These are phyloP conservation scores for Empidonax traillii DNA, from an alignment of 2,113 vertebrate species.

Conservation along the genomic window DNA sequence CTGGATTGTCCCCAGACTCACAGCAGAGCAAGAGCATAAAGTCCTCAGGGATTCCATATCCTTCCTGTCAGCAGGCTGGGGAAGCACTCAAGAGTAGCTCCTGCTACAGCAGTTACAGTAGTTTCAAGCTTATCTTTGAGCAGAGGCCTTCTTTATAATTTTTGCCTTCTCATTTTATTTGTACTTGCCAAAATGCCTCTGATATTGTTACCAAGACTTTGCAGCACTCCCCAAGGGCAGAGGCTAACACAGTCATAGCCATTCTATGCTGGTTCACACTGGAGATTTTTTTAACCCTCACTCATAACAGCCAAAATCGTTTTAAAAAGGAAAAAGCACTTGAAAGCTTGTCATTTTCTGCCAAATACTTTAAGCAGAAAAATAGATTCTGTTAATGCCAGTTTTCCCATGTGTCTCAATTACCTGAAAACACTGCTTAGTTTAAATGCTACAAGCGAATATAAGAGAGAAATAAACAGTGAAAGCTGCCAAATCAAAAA, in stretches of 20 bases:
- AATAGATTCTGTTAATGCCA: constrained; percentile 32
- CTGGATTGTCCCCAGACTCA: not conserved
- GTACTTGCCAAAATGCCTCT: not conserved
- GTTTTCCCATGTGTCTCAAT: constrained; percentile 50
- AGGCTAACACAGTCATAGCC: not conserved
- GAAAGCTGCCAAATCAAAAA: constrained; percentile 1
- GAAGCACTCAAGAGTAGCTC: not conserved
- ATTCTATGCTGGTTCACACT: not conserved
- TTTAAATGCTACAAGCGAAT: not conserved
- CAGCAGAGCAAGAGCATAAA: not conserved
- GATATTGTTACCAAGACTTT: not conserved
- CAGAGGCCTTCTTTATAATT: not conserved
- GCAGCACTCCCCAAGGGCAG: not conserved
- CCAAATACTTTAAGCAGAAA: constrained; percentile 22
- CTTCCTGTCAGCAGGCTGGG: not conserved
- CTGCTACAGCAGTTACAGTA: not conserved
- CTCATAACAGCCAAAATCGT: constrained; percentile 32
- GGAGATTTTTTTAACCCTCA: constrained; percentile 7
- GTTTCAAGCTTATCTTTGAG: not conserved
- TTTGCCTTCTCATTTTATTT: not conserved
- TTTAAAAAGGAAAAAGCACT: not conserved
- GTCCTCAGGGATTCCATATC: not conserved
- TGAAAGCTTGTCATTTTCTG: constrained; percentile 28
- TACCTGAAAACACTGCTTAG: constrained; percentile 42
- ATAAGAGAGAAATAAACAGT: not conserved